Evolutionary conservation across 1,140 invertebrate genomes (phyloP).

Genomic region (Lasioglossum albipes): DNA sequence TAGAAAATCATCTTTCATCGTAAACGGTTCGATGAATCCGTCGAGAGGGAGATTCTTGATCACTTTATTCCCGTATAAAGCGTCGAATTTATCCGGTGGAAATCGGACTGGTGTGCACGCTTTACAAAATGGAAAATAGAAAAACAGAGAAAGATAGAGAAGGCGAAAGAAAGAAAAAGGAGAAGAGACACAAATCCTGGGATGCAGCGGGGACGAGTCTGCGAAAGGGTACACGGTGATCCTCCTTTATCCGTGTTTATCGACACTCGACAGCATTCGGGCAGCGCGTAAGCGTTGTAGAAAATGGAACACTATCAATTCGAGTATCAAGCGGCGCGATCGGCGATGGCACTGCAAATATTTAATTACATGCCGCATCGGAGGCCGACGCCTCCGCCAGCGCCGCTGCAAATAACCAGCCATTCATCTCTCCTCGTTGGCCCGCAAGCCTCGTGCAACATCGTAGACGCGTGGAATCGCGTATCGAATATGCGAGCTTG

Average conservation of each 20-base stretch:
- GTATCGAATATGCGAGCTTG: slow-evolving; percentile 59
- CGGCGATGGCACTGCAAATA: slow-evolving; percentile 59
- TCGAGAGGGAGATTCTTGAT: not conserved
- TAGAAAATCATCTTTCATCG: slow-evolving; percentile 4
- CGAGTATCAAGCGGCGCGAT: slow-evolving; percentile 59
- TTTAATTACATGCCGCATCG: slow-evolving; percentile 62
- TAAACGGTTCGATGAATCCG: not conserved
- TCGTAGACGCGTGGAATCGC: slow-evolving; percentile 44
- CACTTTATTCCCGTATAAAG: not conserved
- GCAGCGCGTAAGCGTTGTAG: slow-evolving; percentile 26
- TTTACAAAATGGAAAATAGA: not conserved
- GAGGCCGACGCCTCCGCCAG: slow-evolving; percentile 24
- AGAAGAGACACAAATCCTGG: not conserved
- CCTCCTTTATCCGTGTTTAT: slow-evolving; percentile 43
- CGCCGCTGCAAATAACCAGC: slow-evolving; percentile 26
- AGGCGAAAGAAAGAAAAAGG: not conserved
- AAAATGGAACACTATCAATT: slow-evolving; percentile 63
- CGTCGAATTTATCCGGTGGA: not conserved
- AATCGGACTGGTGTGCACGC: not conserved
- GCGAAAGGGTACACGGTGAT: slow-evolving; percentile 38
- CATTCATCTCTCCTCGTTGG: slow-evolving; percentile 18
- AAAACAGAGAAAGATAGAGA: not conserved
- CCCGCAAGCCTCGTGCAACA: not conserved
- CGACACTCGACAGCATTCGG: slow-evolving; percentile 17
- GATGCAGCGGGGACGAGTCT: slow-evolving; percentile 5